Percentiles rank a stretch among this genome's conserved stretches.
Evolutionary conservation across 2,113 vertebrate genomes (phyloP).

Genomic region (Menidia beryllina): DNA sequence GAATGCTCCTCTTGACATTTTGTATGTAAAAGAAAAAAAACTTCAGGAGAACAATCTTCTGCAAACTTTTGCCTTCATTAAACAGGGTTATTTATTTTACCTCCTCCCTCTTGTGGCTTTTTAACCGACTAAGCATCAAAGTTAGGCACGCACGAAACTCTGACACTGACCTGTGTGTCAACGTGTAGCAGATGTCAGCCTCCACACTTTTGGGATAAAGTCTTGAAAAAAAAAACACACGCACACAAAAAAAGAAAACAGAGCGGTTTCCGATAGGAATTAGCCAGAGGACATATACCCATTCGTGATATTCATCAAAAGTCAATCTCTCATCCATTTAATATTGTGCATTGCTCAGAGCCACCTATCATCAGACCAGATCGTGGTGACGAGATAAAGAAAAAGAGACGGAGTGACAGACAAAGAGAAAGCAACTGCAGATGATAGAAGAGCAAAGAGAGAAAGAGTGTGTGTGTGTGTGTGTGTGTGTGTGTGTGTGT

Average conservation of each 20-base stretch:
- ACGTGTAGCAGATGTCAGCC: slow-evolving; percentile 59
- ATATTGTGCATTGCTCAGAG: slow-evolving; percentile 61
- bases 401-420: slow-evolving; percentile 44
- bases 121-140: slow-evolving; percentile 46
- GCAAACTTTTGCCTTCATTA: slow-evolving; percentile 18
- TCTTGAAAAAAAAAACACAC: too few relatives aligned
- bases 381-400: slow-evolving; percentile 48
- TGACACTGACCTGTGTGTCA: slow-evolving; percentile 66
- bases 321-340: slow-evolving; percentile 55
- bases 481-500: slow-evolving; percentile 15
- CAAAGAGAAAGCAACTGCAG: slow-evolving; percentile 40
- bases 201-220: slow-evolving; percentile 50
- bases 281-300: slow-evolving; percentile 67
- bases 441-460: slow-evolving; percentile 33
- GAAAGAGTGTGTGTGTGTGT: slow-evolving; percentile 20
- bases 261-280: slow-evolving; percentile 54
- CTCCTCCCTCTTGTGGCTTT: slow-evolving; percentile 26
- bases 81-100: slow-evolving; percentile 9
- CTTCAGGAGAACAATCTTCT: slow-evolving; percentile 13
- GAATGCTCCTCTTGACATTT: not conserved
- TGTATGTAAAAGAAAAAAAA: not conserved
- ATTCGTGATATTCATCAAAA: slow-evolving; percentile 49
- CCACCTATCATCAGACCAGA: slow-evolving; percentile 63
- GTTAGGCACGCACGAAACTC: not conserved
- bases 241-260: too few relatives aligned